phyloP scores from a whole-genome alignment of 2,888 invertebrate genomes.

The Dryocosmus kuriphilus region DNA sequence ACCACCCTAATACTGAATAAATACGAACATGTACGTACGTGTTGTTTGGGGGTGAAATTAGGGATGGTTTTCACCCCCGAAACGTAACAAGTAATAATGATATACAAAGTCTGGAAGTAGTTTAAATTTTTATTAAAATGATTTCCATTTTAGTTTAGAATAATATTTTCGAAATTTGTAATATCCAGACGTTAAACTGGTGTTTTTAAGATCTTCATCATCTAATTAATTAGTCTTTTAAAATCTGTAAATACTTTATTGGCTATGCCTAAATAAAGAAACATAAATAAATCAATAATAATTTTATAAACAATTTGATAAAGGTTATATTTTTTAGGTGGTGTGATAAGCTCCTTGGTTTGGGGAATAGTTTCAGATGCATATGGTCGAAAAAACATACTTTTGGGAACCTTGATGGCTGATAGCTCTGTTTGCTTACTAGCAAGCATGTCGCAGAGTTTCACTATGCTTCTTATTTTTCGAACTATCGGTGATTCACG shows the following conservation, averaged over 20 bases:
- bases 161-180: too few relatives aligned
- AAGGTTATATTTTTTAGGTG: constrained; percentile 77
- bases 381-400: constrained; percentile 83
- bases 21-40: too few relatives aligned
- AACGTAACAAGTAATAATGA: too few relatives aligned
- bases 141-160: too few relatives aligned
- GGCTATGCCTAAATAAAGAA: not conserved
- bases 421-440: constrained; percentile 80
- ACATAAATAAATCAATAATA: constrained; percentile 5
- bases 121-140: too few relatives aligned
- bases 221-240: too few relatives aligned
- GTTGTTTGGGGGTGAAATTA: too few relatives aligned
- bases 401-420: constrained; percentile 79
- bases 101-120: too few relatives aligned
- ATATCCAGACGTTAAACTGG: too few relatives aligned
- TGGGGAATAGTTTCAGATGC: constrained; percentile 91
- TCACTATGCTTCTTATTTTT: constrained; percentile 81
- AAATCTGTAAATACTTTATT: not conserved
- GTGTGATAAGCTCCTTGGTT: constrained; percentile 86
- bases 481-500: constrained; percentile 83
- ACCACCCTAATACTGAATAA: too few relatives aligned
- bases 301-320: not conserved
- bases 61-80: too few relatives aligned
- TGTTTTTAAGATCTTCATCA: too few relatives aligned
- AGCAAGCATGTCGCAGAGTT: constrained; percentile 82